Percentiles rank a stretch among this genome's conserved stretches.
These are phyloP conservation scores for Choristoneura rosaceana DNA, from an alignment of 2,888 invertebrate genomes.

Conservation along the genomic window DNA sequence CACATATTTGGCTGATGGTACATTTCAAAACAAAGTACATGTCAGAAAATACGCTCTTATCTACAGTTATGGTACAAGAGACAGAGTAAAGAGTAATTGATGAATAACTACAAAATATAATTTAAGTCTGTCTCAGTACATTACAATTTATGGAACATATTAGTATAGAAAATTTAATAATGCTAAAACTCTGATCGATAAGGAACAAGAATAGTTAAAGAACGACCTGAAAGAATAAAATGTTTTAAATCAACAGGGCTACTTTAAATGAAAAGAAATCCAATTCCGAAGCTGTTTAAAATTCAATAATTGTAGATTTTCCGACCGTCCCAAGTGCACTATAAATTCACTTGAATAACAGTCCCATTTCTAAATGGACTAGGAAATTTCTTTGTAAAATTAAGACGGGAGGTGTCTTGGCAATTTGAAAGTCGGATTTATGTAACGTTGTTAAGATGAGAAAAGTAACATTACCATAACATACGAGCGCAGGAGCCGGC, in stretches of 20 bases:
- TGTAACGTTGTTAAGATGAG: slow-evolving; percentile 19
- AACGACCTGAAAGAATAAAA: slow-evolving; percentile 1
- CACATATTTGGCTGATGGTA: no score
- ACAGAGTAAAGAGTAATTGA: no score
- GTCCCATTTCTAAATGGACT: slow-evolving; percentile 37
- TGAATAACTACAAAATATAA: background rate
- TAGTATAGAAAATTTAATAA: background rate
- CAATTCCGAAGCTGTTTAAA: slow-evolving; percentile 35
- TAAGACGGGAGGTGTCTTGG: slow-evolving; percentile 22
- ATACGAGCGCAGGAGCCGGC: slow-evolving; percentile 13
- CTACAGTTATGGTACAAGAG: no score
- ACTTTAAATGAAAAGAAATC: slow-evolving; percentile 34
- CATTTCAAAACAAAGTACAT: no score
- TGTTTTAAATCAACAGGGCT: slow-evolving; percentile 25
- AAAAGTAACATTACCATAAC: slow-evolving; percentile 30
- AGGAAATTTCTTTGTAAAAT: slow-evolving; percentile 27
- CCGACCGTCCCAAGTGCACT: slow-evolving; percentile 30
- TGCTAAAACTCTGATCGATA: background rate
- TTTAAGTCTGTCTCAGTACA: no score
- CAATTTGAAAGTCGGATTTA: slow-evolving; percentile 22
- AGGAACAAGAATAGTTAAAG: slow-evolving; percentile 3
- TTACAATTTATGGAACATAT: background rate
- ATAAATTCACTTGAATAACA: slow-evolving; percentile 29
- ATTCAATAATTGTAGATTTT: slow-evolving; percentile 39
- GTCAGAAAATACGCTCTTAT: no score